Evolutionary conservation across 1,140 invertebrate species (phyloP).

Genomic region (Aphidius ervi): DNA sequence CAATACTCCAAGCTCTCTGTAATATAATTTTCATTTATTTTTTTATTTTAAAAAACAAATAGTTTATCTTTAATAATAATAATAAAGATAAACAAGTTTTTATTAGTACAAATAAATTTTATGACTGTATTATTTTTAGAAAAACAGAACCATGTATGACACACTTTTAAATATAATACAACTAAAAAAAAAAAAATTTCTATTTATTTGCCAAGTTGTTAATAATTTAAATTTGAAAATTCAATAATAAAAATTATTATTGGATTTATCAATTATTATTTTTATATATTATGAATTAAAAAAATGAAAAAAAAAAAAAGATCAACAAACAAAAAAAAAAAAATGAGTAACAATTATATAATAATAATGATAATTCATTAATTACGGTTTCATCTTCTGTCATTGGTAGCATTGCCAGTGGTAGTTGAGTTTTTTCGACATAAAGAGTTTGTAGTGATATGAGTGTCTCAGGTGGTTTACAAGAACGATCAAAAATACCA

Average conservation of each 20-base stretch:
- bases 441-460: slow-evolving; percentile 63
- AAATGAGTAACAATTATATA: neutral
- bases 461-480: slow-evolving; percentile 65
- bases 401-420: slow-evolving; percentile 70
- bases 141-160: slow-evolving; percentile 25
- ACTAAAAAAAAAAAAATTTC: slow-evolving; percentile 15
- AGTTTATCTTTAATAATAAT: neutral
- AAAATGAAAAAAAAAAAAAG: neutral
- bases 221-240: slow-evolving; percentile 15
- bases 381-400: slow-evolving; percentile 79
- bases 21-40: slow-evolving; percentile 20
- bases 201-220: slow-evolving; percentile 3
- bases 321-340: neutral
- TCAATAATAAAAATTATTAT: neutral
- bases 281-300: too few species aligned
- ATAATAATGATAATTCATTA: slow-evolving; percentile 11
- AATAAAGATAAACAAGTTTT: slow-evolving; percentile 17
- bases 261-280: neutral
- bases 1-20: slow-evolving; percentile 48
- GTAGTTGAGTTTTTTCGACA: slow-evolving; percentile 71
- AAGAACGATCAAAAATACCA: slow-evolving; percentile 69
- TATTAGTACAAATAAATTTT: slow-evolving; percentile 28
- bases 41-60: neutral
- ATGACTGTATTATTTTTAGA: slow-evolving; percentile 37
- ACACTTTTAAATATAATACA: slow-evolving; percentile 30